phyloP scores from a whole-genome alignment of 1,140 invertebrate species.

The Dysdera silvatica region DNA sequence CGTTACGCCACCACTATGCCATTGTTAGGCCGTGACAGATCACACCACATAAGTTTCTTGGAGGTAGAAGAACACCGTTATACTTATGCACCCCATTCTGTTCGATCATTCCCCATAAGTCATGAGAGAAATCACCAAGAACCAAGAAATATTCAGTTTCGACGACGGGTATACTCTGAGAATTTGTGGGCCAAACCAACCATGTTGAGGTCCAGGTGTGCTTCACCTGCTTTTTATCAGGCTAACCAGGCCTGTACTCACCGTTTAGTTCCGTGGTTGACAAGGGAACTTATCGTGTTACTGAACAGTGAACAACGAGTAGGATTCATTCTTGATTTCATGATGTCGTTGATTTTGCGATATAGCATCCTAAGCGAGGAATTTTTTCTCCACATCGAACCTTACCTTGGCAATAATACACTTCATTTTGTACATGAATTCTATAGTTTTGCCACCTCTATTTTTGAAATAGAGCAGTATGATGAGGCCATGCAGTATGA shows the following conservation, averaged over 20 bases:
- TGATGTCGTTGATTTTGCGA: constrained; percentile 58
- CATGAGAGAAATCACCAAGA: constrained; percentile 1
- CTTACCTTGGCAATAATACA: constrained; percentile 43
- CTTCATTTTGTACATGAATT: constrained; percentile 82
- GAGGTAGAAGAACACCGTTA: neutral
- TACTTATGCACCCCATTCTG: constrained; percentile 20
- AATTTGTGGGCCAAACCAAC: constrained; percentile 63
- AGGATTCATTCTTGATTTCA: constrained; percentile 57
- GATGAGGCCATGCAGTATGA: constrained; percentile 44
- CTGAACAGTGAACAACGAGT: constrained; percentile 50
- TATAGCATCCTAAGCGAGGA: constrained; percentile 62
- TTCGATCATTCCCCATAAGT: constrained; percentile 8
- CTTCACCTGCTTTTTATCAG: constrained; percentile 61
- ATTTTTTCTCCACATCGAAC: constrained; percentile 54
- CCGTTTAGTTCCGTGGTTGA: constrained; percentile 77
- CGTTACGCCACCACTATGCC: no score
- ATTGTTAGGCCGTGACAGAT: no score
- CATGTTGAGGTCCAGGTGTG: constrained; percentile 59
- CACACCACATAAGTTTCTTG: no score
- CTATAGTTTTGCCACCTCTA: constrained; percentile 72
- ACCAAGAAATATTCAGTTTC: constrained; percentile 43
- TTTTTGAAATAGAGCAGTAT: constrained; percentile 68
- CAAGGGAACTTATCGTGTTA: constrained; percentile 66
- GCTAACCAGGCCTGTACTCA: constrained; percentile 67
- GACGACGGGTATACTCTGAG: constrained; percentile 65